Evolutionary conservation across 2,113 vertebrate species (phyloP).

Genomic region (Prunella fulvescens): DNA sequence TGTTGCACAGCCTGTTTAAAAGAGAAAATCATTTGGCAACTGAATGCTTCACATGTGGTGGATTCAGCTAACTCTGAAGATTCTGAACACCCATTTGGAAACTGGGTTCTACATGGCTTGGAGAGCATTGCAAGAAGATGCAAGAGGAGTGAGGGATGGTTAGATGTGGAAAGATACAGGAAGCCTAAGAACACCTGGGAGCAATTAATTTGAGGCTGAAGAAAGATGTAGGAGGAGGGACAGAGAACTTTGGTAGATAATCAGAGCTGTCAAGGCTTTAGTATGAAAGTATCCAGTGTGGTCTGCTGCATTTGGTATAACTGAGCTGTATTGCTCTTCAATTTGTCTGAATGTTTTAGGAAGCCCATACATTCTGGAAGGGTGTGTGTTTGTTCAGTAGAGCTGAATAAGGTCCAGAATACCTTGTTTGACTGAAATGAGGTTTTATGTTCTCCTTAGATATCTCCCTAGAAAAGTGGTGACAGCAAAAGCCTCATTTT

Average conservation of each 20-base stretch:
- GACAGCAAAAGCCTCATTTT: background rate
- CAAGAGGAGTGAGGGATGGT: background rate
- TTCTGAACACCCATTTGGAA: background rate
- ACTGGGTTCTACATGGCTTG: background rate
- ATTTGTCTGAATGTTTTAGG: background rate
- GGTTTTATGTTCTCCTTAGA: background rate
- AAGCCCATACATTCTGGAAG: background rate
- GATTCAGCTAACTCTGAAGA: background rate
- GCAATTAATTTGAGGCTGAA: background rate
- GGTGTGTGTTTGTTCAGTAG: background rate
- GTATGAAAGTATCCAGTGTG: background rate
- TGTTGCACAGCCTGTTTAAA: background rate
- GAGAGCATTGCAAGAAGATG: background rate
- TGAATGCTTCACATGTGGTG: background rate
- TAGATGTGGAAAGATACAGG: background rate
- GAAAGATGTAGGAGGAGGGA: background rate
- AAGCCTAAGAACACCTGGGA: background rate
- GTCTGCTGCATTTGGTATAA: background rate
- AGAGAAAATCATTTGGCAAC: background rate
- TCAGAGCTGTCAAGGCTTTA: background rate
- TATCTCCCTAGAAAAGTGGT: background rate
- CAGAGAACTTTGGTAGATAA: background rate
- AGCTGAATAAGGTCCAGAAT: background rate
- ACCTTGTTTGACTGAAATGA: background rate
- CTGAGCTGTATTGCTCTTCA: background rate